phyloP scores from a whole-genome alignment of 2,113 vertebrate genomes.

The Oriolus oriolus region DNA sequence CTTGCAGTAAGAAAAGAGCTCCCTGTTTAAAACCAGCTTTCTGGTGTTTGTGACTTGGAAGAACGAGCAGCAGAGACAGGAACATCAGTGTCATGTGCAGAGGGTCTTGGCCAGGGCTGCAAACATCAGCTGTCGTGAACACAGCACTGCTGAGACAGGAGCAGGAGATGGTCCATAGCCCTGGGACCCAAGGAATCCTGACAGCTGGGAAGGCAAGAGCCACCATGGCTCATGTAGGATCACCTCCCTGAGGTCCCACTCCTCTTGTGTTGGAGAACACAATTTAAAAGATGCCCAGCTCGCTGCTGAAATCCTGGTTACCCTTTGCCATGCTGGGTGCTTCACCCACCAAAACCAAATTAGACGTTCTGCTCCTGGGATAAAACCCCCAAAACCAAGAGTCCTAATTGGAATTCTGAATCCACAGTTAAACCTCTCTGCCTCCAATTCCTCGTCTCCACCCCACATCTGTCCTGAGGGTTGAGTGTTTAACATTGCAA shows the following conservation, averaged over 20 bases:
- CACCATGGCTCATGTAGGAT: not conserved
- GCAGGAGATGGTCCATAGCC: not conserved
- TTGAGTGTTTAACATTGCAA: not conserved
- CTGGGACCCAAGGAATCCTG: not conserved
- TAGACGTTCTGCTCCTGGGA: not conserved
- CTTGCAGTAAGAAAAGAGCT: not conserved
- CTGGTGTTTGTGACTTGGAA: not conserved
- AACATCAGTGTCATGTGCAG: fast-evolving
- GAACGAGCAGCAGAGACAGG: not conserved
- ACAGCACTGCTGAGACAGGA: not conserved
- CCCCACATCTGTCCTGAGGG: not conserved
- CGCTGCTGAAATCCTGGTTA: not conserved
- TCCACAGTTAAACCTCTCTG: not conserved
- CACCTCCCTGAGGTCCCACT: not conserved
- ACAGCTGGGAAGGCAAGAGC: not conserved
- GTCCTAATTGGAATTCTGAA: not conserved
- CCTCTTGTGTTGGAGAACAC: not conserved
- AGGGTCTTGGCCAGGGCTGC: not conserved
- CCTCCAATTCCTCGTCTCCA: not conserved
- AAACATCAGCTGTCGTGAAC: not conserved
- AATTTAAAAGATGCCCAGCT: not conserved
- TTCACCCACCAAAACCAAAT: not conserved
- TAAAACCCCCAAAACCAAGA: not conserved
- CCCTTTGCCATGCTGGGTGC: not conserved
- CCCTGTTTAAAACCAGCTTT: not conserved